Conservation (phyloP, 2,113 vertebrate genomes). For the Eidolon helvum region DNA sequence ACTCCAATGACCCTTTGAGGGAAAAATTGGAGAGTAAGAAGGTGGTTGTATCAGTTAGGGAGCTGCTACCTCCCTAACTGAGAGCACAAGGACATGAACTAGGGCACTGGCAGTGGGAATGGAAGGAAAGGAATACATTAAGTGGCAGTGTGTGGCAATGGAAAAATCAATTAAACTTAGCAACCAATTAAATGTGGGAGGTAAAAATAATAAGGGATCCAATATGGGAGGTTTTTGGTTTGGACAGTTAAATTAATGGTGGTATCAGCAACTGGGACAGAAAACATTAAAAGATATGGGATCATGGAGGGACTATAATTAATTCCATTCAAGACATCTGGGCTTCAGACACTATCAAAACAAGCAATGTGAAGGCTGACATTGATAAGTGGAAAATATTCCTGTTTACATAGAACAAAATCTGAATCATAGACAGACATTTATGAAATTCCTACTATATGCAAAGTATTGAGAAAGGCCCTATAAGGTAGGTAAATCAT, state of each 20-base stretch:
- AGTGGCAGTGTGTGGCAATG: background rate
- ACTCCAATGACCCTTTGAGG: background rate
- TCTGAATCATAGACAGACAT: slow-evolving; percentile 1
- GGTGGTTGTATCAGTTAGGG: background rate
- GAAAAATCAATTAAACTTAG: slow-evolving; percentile 44
- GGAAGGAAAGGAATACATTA: background rate
- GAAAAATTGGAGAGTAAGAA: background rate
- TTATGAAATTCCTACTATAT: background rate
- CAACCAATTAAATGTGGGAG: slow-evolving; percentile 27
- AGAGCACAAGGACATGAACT: background rate
- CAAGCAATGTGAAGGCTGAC: slow-evolving; percentile 22
- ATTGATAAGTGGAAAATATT: slow-evolving; percentile 46
- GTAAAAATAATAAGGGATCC: slow-evolving; percentile 52
- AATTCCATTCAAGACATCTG: slow-evolving; percentile 55
- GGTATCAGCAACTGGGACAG: slow-evolving; percentile 13
- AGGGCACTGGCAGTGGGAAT: background rate
- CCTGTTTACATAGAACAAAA: slow-evolving; percentile 27
- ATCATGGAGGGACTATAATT: slow-evolving; percentile 33
- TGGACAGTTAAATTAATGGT: slow-evolving; percentile 48
- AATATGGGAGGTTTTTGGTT: slow-evolving; percentile 30
- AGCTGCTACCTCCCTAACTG: background rate
- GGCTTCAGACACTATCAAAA: slow-evolving; percentile 54
- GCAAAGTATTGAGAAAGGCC: background rate
- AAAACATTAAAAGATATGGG: slow-evolving; percentile 49
- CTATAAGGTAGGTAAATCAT: background rate